Conservation (phyloP, 2,113 vertebrate genomes). For the Caretta caretta region DNA sequence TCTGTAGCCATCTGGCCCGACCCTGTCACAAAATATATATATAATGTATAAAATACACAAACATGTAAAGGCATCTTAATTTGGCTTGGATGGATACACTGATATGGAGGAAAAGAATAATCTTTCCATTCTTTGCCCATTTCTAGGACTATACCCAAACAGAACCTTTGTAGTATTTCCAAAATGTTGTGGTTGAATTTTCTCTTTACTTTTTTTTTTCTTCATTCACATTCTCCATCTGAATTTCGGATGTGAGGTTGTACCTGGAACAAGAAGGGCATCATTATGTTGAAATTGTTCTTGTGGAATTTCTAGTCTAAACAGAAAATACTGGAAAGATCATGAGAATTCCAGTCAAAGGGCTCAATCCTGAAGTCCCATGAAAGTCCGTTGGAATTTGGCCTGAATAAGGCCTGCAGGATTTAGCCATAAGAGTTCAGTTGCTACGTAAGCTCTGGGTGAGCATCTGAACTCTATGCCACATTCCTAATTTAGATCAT, state of each 20-base stretch:
- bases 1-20: too few relatives aligned
- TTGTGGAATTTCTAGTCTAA: background rate
- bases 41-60: background rate
- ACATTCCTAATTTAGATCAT: background rate
- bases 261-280: background rate
- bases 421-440: background rate
- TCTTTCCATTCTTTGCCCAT: background rate
- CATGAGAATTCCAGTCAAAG: background rate
- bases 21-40: too few relatives aligned
- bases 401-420: background rate
- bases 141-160: background rate
- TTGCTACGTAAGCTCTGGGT: slow-evolving; percentile 12
- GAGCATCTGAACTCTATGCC: slow-evolving; percentile 1
- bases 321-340: background rate
- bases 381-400: background rate
- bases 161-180: background rate
- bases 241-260: background rate
- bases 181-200: background rate
- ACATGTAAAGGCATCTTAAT: background rate
- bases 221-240: background rate
- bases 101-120: background rate
- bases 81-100: background rate
- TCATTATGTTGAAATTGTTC: rapidly evolving
- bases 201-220: background rate
- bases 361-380: background rate